Evolutionary conservation across 1,140 invertebrate species (phyloP), one percentile per base, ranked within the genome.

Genomic region (Choristoneura fumiferana): DNA sequence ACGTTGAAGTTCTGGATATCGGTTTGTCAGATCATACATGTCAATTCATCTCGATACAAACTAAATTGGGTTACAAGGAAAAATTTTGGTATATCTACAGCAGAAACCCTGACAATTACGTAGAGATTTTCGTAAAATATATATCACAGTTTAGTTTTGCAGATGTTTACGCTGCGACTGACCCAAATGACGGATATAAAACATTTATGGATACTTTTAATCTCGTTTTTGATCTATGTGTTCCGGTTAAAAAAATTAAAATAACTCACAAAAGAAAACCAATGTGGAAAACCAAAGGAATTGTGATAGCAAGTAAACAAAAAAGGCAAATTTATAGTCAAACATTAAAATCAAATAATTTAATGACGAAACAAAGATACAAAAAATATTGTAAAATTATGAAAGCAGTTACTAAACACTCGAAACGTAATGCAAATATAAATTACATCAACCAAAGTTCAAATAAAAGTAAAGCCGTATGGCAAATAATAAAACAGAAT

Each of bases 231-330:
- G 33, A 58, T 34, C 22, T 49, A 12, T 52, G 43, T 22, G 8
- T 58, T 36, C 57, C 57, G 8, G 37, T 2, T 13, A 36, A 12
- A 49, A 49, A 8, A 49, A 52, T 52, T 15, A 58, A 49, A 10
- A 22, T 49, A 14, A 52, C 43, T 9, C 15, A 58, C n/a, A 49
- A 38, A 22, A 49, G 13, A 18, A 45, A 49, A 37, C 40, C 18
- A n/a, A 43, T 49, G 10, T 58, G 57, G 57, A 49, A 49, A 49
- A 58, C 38, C 4, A 58, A 49, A 49, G 57, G 57, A 4, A 49
- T 49, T 6, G 9, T 34, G 10, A 37, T 37, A 37, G 34, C 57
- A 8, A 37, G 57, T 14, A 58, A 37, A 18, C 14, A 4, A 4
- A 58, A 58, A 52, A 45, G 56, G 14, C 8, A 35, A 13, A 13